These are phyloP conservation scores for Caenorhabditis elegans DNA, from an alignment of 1,140 invertebrate genomes.

Conservation along the genomic window WBcel235 BX284604.4:12395501-12396000, in stretches of 20 bases:
- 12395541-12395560: background rate
- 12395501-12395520: no score
- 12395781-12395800: slow-evolving; percentile 59
- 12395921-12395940: no score
- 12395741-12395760: slow-evolving; percentile 62
- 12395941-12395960: no score
- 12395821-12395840: slow-evolving; percentile 49
- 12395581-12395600: slow-evolving; percentile 63
- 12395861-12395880: no score
- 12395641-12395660: slow-evolving; percentile 55
- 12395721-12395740: slow-evolving; percentile 55
- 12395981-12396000: no score
- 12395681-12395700: background rate
- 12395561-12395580: slow-evolving; percentile 26
- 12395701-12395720: slow-evolving; percentile 29
- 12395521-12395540: background rate
- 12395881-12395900: no score
- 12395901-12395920: no score
- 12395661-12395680: slow-evolving; percentile 45
- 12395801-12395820: slow-evolving; percentile 56
- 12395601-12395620: slow-evolving; percentile 59
- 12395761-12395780: slow-evolving; percentile 54
- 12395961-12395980: no score
- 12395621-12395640: slow-evolving; percentile 56
- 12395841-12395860: slow-evolving; percentile 40